Conservation (phyloP, 2,888 invertebrate genomes). For the Lochmaea capreae region DNA sequence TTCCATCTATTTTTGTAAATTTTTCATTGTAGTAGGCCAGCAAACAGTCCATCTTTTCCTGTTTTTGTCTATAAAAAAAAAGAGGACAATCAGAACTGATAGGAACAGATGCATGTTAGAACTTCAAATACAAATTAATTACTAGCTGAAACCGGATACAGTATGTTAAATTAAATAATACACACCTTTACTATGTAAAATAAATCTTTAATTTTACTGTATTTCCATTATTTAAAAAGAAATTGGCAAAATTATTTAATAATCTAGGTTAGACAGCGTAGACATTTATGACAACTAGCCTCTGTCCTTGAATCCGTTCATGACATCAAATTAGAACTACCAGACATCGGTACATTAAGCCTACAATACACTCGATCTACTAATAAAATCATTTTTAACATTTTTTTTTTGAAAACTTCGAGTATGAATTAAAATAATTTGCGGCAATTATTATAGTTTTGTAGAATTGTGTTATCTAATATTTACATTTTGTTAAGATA, state of each 20-base stretch:
- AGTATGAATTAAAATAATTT: not conserved
- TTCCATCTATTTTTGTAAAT: slow-evolving; percentile 56
- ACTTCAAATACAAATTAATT: slow-evolving; percentile 1
- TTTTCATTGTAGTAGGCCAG: slow-evolving; percentile 56
- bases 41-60: slow-evolving; percentile 54
- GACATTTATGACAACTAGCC: slow-evolving; percentile 35
- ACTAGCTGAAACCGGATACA: not conserved
- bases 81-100: slow-evolving; percentile 21
- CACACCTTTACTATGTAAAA: slow-evolving; percentile 22
- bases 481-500: too few species aligned
- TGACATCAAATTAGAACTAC: slow-evolving; percentile 3
- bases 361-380: slow-evolving; percentile 20
- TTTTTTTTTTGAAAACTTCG: too few species aligned
- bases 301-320: slow-evolving; percentile 15
- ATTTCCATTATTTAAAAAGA: slow-evolving; percentile 48
- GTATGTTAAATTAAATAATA: slow-evolving; percentile 4
- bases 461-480: too few species aligned
- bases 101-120: slow-evolving; percentile 4
- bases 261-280: slow-evolving; percentile 42
- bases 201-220: slow-evolving; percentile 17
- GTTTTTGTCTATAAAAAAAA: slow-evolving; percentile 27
- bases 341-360: not conserved
- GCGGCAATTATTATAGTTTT: not conserved
- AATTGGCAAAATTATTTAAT: slow-evolving; percentile 29
- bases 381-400: not conserved